Percentiles rank a stretch among this genome's conserved stretches.
phyloP scores from a whole-genome alignment of 2,797 vertebrate species.

The Manis pentadactyla region DNA sequence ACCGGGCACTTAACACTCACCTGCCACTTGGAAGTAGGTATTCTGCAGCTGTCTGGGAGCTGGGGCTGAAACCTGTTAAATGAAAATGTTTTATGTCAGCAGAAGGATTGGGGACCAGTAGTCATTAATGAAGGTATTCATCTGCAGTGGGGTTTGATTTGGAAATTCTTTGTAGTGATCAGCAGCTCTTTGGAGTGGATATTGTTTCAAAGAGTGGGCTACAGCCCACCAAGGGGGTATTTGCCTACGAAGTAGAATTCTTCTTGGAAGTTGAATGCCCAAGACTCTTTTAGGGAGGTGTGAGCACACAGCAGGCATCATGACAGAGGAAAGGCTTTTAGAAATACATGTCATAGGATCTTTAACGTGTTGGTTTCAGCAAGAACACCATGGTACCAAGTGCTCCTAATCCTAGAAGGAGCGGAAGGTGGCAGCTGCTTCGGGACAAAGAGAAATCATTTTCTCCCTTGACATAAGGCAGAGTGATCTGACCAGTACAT shows the following conservation, averaged over 20 bases:
- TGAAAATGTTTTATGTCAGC: not conserved
- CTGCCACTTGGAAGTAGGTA: not conserved
- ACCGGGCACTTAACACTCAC: not conserved
- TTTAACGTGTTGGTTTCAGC: not conserved
- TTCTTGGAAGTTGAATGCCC: not conserved
- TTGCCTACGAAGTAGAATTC: not conserved
- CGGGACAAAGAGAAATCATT: constrained; percentile 31
- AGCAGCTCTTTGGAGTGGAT: not conserved
- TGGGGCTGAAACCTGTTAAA: not conserved
- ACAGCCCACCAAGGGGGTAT: not conserved
- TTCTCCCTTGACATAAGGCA: not conserved
- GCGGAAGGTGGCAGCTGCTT: not conserved
- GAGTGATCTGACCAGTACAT: not conserved
- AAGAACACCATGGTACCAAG: not conserved
- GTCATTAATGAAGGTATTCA: not conserved
- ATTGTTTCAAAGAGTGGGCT: not conserved
- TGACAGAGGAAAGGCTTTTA: not conserved
- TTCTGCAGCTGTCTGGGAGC: not conserved
- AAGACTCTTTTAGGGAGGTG: not conserved
- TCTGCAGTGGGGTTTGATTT: not conserved
- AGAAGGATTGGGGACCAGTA: not conserved
- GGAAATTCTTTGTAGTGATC: not conserved
- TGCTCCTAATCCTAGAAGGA: not conserved
- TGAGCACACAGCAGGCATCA: not conserved
- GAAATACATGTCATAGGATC: not conserved